These are phyloP conservation scores for Falcaria lacertinaria DNA, from an alignment of 2,888 invertebrate species.

Conservation along the genomic window DNA sequence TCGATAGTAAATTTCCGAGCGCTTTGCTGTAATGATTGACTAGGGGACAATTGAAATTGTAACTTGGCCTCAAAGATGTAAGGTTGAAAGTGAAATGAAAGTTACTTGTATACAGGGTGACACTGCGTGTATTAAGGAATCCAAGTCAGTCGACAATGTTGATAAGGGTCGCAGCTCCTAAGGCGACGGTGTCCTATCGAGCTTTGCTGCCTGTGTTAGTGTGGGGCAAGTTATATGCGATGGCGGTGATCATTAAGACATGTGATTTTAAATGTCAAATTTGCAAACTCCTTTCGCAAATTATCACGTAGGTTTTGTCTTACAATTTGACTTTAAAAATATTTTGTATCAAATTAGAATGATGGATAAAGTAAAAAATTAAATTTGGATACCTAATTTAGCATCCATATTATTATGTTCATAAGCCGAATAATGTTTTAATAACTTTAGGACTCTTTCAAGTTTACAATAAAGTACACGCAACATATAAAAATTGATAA, in stretches of 20 bases:
- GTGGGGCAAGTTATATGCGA: slow-evolving; percentile 27
- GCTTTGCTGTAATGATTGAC: slow-evolving; percentile 24
- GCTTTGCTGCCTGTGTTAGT: slow-evolving; percentile 51
- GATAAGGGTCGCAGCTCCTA: slow-evolving; percentile 71
- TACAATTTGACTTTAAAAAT: too few relatives aligned
- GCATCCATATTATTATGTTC: too few relatives aligned
- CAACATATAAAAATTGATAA: too few relatives aligned
- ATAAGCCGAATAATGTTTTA: too few relatives aligned
- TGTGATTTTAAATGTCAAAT: too few relatives aligned
- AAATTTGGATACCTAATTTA: too few relatives aligned
- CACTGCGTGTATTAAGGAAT: slow-evolving; percentile 58
- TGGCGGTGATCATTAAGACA: slow-evolving; percentile 12
- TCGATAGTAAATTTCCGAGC: slow-evolving; percentile 54
- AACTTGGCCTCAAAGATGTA: slow-evolving; percentile 11
- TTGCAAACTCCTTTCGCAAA: too few relatives aligned
- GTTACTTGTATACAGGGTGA: slow-evolving; percentile 31
- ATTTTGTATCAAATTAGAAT: too few relatives aligned
- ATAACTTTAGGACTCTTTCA: too few relatives aligned
- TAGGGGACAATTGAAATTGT: slow-evolving; percentile 13
- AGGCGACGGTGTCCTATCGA: slow-evolving; percentile 60
- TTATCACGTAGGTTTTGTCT: too few relatives aligned
- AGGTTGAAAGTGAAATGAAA: slow-evolving; percentile 22
- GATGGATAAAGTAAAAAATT: too few relatives aligned
- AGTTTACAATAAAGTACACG: too few relatives aligned
- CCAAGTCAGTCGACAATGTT: slow-evolving; percentile 58